Evolutionary conservation across 2,113 vertebrate genomes (phyloP), one percentile per base, ranked within the genome.

Genomic region (Hypanus sabinus): DNA sequence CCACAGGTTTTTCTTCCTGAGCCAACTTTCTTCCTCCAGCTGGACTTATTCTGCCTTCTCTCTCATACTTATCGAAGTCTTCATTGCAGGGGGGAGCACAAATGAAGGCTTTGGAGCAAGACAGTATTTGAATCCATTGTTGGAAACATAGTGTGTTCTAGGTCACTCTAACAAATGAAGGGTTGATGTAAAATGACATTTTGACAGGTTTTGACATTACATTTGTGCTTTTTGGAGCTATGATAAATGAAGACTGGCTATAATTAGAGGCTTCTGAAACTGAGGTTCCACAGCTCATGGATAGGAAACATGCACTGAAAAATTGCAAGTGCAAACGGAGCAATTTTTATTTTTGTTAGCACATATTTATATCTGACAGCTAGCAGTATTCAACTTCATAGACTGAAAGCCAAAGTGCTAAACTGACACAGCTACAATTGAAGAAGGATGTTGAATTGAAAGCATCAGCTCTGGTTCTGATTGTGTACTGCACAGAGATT

Each of bases 361-460:
- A 85, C 46, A 10, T 57, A 85, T 85, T 85, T 85, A 57, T 27
- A 85, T 85, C 57, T 85, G 81, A 85, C 22, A 85, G 81, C 81
- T 9, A 24, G 27, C 57, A 9, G 81, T 88, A 16, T 1, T 62
- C 57, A 60, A 30, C 57, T 11, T 18, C 9, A 62, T 33, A 5
- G 30, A 90, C 16, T 90, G 85, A 68, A 65, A 90, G 30, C 60
- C n/a, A 90, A 30, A 33, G 57, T 65, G 27, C 85, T 33, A 33
- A 33, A 65, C 30, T 90, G 85, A 90, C 83, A 87, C 57, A 68
- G 30, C 30, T 90, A 68, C 65, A 90, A 65, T 90, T 65, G 85
- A 90, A 90, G 85, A 90, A 9, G n/a, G 60, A 33, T 65, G 30
- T 90, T 60, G 60, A 90, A 88, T 60, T 88, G 62, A 90, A 90